Evolutionary conservation across 1,140 invertebrate species (phyloP).

Genomic region (Cydia amplana): DNA sequence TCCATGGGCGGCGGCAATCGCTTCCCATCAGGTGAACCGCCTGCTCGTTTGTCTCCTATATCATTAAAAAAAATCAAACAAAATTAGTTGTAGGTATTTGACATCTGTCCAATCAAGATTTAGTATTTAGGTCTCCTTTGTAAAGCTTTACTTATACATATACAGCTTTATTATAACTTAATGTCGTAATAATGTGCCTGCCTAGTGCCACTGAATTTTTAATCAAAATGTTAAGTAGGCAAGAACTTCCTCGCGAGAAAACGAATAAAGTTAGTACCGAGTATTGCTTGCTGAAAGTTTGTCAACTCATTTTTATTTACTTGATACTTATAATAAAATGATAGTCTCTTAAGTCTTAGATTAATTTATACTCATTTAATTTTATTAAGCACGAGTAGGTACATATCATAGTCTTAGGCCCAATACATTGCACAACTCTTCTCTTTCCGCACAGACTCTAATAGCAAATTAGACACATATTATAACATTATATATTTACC

Average conservation of each 20-base stretch:
- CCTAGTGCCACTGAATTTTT: conserved; percentile 2
- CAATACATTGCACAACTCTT: too few species aligned
- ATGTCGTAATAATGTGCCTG: background rate
- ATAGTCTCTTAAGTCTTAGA: background rate
- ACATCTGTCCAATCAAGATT: background rate
- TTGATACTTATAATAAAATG: background rate
- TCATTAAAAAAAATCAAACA: too few species aligned
- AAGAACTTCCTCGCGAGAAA: background rate
- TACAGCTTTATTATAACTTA: background rate
- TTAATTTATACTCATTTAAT: too few species aligned
- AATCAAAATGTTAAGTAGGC: conserved; percentile 1
- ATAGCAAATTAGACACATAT: too few species aligned
- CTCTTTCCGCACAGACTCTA: too few species aligned
- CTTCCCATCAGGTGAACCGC: too few species aligned
- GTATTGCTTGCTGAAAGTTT: background rate
- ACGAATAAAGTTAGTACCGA: conserved; percentile 1
- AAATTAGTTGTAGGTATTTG: too few species aligned
- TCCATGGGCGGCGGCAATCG: too few species aligned
- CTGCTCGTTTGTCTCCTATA: too few species aligned
- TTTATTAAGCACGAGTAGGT: too few species aligned
- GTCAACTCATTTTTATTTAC: conserved; percentile 13
- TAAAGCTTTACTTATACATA: background rate
- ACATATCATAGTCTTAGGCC: too few species aligned
- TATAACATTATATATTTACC: too few species aligned
- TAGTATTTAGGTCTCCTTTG: background rate